Evolutionary conservation across 2,113 vertebrate genomes (phyloP), one percentile per base, ranked within the genome.

Genomic region (Pseudois nayaur): DNA sequence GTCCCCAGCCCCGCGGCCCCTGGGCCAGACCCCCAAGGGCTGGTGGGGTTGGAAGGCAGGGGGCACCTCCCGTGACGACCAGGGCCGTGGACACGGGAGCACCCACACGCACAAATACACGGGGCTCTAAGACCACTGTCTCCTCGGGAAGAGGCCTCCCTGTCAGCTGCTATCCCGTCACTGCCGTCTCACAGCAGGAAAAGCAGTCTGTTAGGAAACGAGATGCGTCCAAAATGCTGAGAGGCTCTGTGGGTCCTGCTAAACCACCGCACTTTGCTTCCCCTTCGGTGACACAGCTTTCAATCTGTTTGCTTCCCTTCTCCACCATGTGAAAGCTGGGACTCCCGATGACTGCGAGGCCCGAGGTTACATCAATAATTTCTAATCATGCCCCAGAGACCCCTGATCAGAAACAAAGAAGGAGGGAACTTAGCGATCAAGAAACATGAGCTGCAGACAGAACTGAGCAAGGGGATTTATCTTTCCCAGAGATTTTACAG

Each of bases 321-420:
- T 54, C 36, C 81, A 76, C 67, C 59, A 74, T 36, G 25, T 57
- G 29, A 48, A 31, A 60, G 17, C 33, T 21, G 78, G 62, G 81
- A 62, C 17, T 93, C 62, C 48, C 54, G 62, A 23, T n/a, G 52
- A 86, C 48, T 71, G 81, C 7, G 60, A 64, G 25, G 85, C 50
- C 60, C 54, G 87, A 89, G 14, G 62, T 89, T 43, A 54, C 33
- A 92, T 21, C 55, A 76, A 92, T 59, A 64, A 94, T n/a, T 83
- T 89, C 89, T 92, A 55, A 86, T 89, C 52, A 64, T 54, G 15
- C 29, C 36, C 40, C 40, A 94, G 43, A 89, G 27, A 67, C 85
- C 87, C 59, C 78, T 60, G 60, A 87, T 60, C 64, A 83, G 54
- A 87, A 95, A 79, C 40, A 62, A 57, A 79, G 16, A 17, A 45